Percentiles rank a stretch among this genome's conserved stretches.
Conservation (phyloP, 30 jellyfish, hydroid and myxozoan species). For the Aurelia sp. region DNA sequence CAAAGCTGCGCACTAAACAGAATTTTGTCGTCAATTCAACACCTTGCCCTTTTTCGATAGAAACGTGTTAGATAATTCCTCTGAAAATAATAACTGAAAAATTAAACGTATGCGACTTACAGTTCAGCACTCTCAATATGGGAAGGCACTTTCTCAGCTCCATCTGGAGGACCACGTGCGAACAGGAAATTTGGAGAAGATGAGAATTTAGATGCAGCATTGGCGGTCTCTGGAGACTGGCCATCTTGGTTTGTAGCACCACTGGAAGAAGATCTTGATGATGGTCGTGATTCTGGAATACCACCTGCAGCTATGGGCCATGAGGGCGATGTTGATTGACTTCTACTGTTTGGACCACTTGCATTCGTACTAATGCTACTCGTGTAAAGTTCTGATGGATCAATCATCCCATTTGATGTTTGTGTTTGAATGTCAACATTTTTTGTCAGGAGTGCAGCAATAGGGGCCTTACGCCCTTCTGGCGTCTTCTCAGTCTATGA, state of each 20-base stretch:
- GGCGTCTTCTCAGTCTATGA: constrained; percentile 89
- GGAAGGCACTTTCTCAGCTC: constrained; percentile 94
- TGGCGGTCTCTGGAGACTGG: constrained; percentile 79
- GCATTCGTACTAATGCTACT: constrained; percentile 30
- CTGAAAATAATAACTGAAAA: no score
- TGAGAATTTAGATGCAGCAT: constrained; percentile 78
- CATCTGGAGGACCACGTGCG: constrained; percentile 99
- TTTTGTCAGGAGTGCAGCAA: constrained; percentile 64
- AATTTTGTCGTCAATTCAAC: no score
- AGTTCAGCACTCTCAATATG: constrained; percentile 82
- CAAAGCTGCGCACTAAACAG: no score
- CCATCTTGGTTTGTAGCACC: constrained; percentile 65
- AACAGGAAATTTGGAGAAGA: constrained; percentile 97
- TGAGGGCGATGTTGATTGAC: constrained; percentile 95
- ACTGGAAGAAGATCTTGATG: constrained; percentile 66
- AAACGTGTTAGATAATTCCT: no score
- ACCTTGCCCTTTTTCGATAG: no score
- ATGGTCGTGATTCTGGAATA: constrained; percentile 70
- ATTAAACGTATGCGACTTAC: constrained; percentile 48
- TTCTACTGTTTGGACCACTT: constrained; percentile 83
- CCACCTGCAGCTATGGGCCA: constrained; percentile 94
- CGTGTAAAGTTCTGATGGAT: constrained; percentile 71
- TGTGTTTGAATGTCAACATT: constrained; percentile 93
- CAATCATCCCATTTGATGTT: constrained; percentile 87
- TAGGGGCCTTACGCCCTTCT: constrained; percentile 96